These are phyloP conservation scores for Drosophila melanica DNA, from an alignment of 1,140 invertebrate genomes.

Conservation along the genomic window DNA sequence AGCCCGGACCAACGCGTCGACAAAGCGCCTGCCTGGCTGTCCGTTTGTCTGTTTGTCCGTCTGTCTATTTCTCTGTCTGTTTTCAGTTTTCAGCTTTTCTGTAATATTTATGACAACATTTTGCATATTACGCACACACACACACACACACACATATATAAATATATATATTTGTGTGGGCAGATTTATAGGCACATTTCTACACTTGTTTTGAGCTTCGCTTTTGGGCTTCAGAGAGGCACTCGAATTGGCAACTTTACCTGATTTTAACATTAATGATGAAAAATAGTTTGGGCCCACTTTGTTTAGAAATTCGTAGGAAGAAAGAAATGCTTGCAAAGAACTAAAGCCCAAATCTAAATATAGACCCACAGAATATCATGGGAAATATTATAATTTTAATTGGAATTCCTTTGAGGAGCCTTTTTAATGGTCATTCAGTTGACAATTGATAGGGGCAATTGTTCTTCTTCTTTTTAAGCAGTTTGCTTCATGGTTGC, in stretches of 20 bases:
- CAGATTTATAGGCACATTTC: constrained; percentile 3
- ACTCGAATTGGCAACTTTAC: background rate
- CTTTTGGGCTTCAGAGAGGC: background rate
- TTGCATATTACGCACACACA: constrained; percentile 38
- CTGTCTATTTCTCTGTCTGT: constrained; percentile 4
- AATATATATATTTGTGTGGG: background rate
- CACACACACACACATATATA: constrained; percentile 1
- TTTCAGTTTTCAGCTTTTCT: constrained; percentile 42
- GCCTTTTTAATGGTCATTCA: background rate
- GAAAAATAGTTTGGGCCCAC: too few relatives aligned
- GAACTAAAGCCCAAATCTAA: too few relatives aligned
- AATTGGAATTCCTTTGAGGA: background rate
- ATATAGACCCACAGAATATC: too few relatives aligned
- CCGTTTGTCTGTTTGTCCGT: constrained; percentile 5
- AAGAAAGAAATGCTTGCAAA: too few relatives aligned
- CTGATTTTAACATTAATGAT: too few relatives aligned
- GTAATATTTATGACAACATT: constrained; percentile 56
- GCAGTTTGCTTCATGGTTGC: background rate
- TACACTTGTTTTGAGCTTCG: background rate
- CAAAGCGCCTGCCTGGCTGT: constrained; percentile 23
- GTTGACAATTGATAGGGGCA: too few relatives aligned
- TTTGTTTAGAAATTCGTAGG: too few relatives aligned
- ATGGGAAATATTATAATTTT: background rate
- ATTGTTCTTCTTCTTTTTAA: too few relatives aligned
- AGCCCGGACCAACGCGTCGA: background rate